Conservation (phyloP, 1,140 invertebrate species). For the Laodelphax striatellus region DNA sequence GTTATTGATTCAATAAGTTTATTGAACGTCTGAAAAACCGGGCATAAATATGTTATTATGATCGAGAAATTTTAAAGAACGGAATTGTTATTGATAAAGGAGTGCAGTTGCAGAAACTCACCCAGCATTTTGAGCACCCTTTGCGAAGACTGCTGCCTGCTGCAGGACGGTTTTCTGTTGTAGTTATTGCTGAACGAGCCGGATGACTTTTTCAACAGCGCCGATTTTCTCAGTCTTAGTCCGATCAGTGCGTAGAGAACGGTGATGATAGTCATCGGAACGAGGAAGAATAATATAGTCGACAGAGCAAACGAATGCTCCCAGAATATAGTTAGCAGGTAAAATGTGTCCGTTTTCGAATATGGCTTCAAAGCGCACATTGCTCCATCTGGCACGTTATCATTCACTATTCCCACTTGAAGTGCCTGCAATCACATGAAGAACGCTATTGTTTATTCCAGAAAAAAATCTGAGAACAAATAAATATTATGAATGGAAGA, state of each 20-base stretch:
- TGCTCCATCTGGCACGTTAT: background rate
- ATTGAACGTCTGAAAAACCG: no score
- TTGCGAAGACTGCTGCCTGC: constrained; percentile 18
- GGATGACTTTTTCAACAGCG: constrained; percentile 32
- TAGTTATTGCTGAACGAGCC: constrained; percentile 14
- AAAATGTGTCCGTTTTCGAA: no score
- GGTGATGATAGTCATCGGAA: constrained; percentile 77
- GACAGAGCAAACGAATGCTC: constrained; percentile 73
- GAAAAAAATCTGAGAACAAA: no score
- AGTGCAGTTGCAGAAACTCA: constrained; percentile 11
- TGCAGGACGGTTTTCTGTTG: constrained; percentile 3
- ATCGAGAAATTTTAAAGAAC: no score
- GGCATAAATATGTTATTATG: no score
- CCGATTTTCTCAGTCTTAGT: constrained; percentile 52
- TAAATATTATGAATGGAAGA: no score
- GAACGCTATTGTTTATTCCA: no score
- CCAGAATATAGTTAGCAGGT: background rate
- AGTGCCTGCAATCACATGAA: background rate
- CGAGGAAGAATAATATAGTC: constrained; percentile 72
- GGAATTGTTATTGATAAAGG: no score
- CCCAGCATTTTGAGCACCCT: constrained; percentile 27
- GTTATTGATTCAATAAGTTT: no score
- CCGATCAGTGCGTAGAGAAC: constrained; percentile 74
- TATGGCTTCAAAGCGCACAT: background rate
- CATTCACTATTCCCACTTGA: background rate